Evolutionary conservation across 2,888 invertebrate genomes (phyloP), one percentile per base, ranked within the genome.

Genomic region (Thera britannica): DNA sequence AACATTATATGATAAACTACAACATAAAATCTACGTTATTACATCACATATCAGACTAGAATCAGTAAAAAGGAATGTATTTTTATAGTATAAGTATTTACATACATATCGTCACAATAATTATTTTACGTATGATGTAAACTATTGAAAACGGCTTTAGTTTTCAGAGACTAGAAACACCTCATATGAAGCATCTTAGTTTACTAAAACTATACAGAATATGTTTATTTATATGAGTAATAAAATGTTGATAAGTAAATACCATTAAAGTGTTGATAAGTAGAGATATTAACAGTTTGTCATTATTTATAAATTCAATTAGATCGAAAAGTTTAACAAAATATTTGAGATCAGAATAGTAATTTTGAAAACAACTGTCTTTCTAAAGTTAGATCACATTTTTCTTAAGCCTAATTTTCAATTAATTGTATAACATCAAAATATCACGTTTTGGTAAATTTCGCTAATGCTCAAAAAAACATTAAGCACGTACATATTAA

Each of bases 321-420:
- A 55, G 2, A 65, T 65, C 59, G 58, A 65, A 58, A 57, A 6
- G 46, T 48, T 48, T 55, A 44, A 48, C 9, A 60, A 56, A 56
- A 60, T 57, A 65, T 34, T 35, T 60, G 60, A 60, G 65, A 65
- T 41, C 52, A 52, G 41, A 63, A n/a, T 41, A 41, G 0, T 41
- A 5, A 5, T 46, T 46, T 46, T 46, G 9, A 46, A 46, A 46
- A 7, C 44, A 46, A 9, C 9, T 5, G 9, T 52, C 8, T 34
- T 52, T 34, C 34, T 52, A 23, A 34, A 52, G 8, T 2, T 52
- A 52, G 34, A 52, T 52, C 52, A 52, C 23, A 64, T 44, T 52
- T 44, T 51, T 52, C 34, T 58, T 58, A 52, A 46, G 56, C 11
- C 62, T 58, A 58, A 58, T 52, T 34, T 35, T 44, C 12, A 35